Base-by-base conservation (phyloP, 2,888 invertebrate species). In the Cheiracanthium punctorium region DNA sequence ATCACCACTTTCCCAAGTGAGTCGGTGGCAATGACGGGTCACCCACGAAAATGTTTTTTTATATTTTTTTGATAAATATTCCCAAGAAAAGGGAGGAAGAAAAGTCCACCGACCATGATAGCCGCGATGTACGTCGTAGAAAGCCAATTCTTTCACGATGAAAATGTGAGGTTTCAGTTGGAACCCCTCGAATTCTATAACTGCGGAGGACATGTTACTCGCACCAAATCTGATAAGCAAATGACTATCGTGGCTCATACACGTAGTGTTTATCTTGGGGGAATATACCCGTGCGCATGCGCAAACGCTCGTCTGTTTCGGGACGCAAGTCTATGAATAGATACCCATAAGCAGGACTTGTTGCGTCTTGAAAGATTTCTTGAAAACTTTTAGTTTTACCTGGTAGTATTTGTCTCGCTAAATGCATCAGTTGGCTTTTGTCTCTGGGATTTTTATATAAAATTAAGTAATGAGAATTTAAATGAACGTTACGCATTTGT, bases 401-500 rank as follows among this genome's bases (percentile, higher is more conserved):
- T 10, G 69, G 69, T 17, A 69, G 33, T 33, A 69, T 69, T 20
- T 69, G 69, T 33, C 69, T 69, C 20, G 69, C 69, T 33, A 69
- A 69, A 32, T 69, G 69, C 17, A n/a, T 69, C 29, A 67, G 1
- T 30, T 67, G 67, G 17, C 67, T 29, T 67, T 67, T 67, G 7
- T 67, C 67, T 67, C 67, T 67, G 12, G 67, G 67, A 32, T 33
- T 69, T 69, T 71, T 71, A 28, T 41, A 71, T 20, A 71, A 12
- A 0, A 71, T 41, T 20, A 71, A 41, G 41, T 71, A 71, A 37
- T 71, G 70, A 0, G 41, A 71, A 77, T 77, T 77, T 33, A 77
- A 43, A 69, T 48, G 33, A 77, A 77, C 41, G 29, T 77, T 58
- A 43, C 77, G 67, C 43, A 69, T 67, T 30, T 77, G 69, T 69